These are phyloP conservation scores for Neoniphon sammara DNA, from an alignment of 2,797 vertebrate species.

Conservation along the genomic window DNA sequence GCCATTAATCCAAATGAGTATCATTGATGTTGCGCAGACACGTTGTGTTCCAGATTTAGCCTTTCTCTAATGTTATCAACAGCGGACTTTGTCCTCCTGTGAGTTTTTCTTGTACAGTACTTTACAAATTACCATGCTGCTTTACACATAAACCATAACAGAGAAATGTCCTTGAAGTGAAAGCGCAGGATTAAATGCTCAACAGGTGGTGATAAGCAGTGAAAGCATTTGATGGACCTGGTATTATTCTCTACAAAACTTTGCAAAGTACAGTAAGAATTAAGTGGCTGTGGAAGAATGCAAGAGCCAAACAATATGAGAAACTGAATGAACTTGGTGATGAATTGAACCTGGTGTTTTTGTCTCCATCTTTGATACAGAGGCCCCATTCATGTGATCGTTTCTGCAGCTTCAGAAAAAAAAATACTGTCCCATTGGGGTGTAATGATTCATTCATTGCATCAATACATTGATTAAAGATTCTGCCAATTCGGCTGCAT, in stretches of 20 bases:
- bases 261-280: not conserved
- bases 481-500: no score
- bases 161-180: constrained; percentile 52
- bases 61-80: constrained; percentile 44
- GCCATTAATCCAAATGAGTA: constrained; percentile 64
- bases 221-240: constrained; percentile 30
- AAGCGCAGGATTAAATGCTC: constrained; percentile 45
- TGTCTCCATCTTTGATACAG: no score
- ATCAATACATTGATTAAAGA: no score
- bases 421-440: no score
- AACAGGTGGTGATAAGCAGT: constrained; percentile 22
- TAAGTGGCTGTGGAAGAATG: not conserved
- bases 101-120: constrained; percentile 29
- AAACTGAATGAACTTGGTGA: no score
- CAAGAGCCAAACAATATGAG: not conserved
- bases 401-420: no score
- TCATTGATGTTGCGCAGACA: constrained; percentile 50
- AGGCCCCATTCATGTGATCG: no score
- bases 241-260: constrained; percentile 18
- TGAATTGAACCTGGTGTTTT: no score
- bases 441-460: no score
- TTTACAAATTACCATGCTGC: constrained; percentile 56
- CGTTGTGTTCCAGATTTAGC: constrained; percentile 19
- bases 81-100: constrained; percentile 44
- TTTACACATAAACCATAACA: constrained; percentile 55